Evolutionary conservation across 2,797 vertebrate species (phyloP), one percentile per base, ranked within the genome.

Genomic region (Mallotus villosus): DNA sequence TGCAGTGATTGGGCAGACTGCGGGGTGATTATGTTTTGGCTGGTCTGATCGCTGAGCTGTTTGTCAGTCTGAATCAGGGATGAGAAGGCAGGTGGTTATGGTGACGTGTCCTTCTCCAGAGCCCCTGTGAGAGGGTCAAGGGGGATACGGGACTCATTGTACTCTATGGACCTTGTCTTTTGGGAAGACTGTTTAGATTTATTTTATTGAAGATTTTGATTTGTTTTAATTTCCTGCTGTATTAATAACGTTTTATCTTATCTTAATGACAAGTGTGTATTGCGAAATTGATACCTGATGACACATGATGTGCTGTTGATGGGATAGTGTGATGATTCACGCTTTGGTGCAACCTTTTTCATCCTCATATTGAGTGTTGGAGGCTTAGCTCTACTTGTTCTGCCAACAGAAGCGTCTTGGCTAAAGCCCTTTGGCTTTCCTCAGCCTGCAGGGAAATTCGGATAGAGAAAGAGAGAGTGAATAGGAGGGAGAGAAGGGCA

Each of bases 1-100:
- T 67, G 65, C 78, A 70, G 77, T 49, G 75, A 86, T 78, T 32
- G 75, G 79, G 73, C 78, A 86, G 88, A 89, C 89, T 90, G 85
- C 81, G 67, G 80, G 71, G 74, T 34, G 84, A 82, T 74, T 68
- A 74, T 83, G 70, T 83, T 86, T 80, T 74, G 71, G 74, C 80
- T 79, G 81, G 80, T 71, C 68, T 61, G 75, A 84, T 84, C 77
- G 80, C 72, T 17, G 66, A 74, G 73, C 78, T 80, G 32, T 81
- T 81, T 84, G 84, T 83, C 76, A 27, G 60, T 74, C 64, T 81
- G 8, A 64, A 86, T 85, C 77, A 77, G 70, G 63, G 71, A 65
- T 77, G 82, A 78, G 72, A 72, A 81, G 63, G 25, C 41, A 71
- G 66, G 84, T 87, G 85, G 85, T 85, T 84, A 83, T 84, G 85